These are phyloP conservation scores for Varanus salvator DNA, from an alignment of 2,113 vertebrate genomes.

Conservation along the genomic window DNA sequence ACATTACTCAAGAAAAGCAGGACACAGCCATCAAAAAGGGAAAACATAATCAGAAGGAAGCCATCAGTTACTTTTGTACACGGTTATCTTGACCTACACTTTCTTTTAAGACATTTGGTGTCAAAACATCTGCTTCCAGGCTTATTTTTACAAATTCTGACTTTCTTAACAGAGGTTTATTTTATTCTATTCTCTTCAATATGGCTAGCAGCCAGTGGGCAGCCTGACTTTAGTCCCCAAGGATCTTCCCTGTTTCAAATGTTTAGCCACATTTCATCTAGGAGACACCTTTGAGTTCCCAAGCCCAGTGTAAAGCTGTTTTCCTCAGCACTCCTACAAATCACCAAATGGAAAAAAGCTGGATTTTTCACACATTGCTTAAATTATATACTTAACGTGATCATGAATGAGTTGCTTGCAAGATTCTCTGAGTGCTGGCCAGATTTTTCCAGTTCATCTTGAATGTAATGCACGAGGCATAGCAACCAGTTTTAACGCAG, in stretches of 20 bases:
- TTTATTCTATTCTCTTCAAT: neutral
- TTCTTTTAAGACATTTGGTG: too few relatives aligned
- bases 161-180: too few relatives aligned
- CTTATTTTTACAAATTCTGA: too few relatives aligned
- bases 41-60: too few relatives aligned
- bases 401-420: neutral
- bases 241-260: neutral
- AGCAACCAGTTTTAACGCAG: conserved; percentile 11
- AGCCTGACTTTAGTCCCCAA: neutral
- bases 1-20: too few relatives aligned
- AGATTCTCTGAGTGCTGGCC: conserved; percentile 8
- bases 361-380: neutral
- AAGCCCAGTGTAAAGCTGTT: too few relatives aligned
- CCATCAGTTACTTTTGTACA: too few relatives aligned
- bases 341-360: too few relatives aligned
- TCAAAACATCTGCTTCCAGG: too few relatives aligned
- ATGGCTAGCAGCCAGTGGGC: neutral
- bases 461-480: neutral
- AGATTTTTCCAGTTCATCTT: conserved; percentile 17
- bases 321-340: neutral
- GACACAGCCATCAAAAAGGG: too few relatives aligned
- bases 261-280: neutral
- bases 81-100: too few relatives aligned
- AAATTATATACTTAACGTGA: neutral
- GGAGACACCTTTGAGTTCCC: neutral